phyloP scores from a whole-genome alignment of 2,113 vertebrate genomes.

The Xenopus laevis region DNA sequence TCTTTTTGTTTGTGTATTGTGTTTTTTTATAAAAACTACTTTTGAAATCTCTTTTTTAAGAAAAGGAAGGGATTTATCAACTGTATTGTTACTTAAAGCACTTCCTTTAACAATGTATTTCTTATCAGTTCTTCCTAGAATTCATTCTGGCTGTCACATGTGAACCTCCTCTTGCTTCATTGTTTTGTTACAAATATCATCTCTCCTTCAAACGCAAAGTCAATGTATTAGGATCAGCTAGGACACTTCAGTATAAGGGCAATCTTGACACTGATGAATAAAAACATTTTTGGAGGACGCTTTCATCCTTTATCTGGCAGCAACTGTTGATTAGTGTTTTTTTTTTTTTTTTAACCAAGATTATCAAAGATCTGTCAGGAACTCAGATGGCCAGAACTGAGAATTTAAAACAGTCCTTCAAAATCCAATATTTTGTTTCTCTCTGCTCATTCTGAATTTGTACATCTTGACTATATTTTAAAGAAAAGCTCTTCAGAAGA shows the following conservation, averaged over 20 bases:
- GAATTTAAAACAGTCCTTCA: background rate
- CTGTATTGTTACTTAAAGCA: too few relatives aligned
- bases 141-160: slow-evolving; percentile 5
- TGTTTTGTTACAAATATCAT: slow-evolving; percentile 32
- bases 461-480: background rate
- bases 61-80: too few relatives aligned
- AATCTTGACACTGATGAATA: slow-evolving; percentile 39
- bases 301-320: background rate
- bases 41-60: too few relatives aligned
- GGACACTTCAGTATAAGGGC: slow-evolving; percentile 25
- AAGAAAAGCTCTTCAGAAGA: background rate
- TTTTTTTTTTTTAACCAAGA: slow-evolving; percentile 10
- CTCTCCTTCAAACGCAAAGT: slow-evolving; percentile 20
- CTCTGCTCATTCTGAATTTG: background rate
- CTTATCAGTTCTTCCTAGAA: background rate
- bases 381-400: background rate
- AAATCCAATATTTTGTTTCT: background rate
- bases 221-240: slow-evolving; percentile 1
- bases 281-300: slow-evolving; percentile 8
- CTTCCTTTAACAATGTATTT: background rate
- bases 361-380: slow-evolving; percentile 14
- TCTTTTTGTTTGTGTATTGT: too few relatives aligned
- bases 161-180: slow-evolving; percentile 6
- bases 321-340: slow-evolving; percentile 18
- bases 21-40: too few relatives aligned